A percentile compares a stretch with the other conserved stretches of the same genome.
phyloP scores from a whole-genome alignment of 2,797 vertebrate species.

The Dermochelys coriacea region DNA sequence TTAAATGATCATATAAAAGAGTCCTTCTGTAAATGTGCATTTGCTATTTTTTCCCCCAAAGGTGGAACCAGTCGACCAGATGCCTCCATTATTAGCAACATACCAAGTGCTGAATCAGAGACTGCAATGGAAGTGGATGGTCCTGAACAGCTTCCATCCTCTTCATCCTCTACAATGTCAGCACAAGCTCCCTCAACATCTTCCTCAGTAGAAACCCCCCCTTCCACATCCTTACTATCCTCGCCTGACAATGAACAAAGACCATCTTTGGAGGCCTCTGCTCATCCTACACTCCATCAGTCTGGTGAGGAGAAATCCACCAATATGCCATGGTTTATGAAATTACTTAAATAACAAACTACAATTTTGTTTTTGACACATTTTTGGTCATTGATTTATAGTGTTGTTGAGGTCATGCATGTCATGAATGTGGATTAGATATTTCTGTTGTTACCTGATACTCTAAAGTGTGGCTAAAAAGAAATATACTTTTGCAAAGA shows the following conservation, averaged over 20 bases:
- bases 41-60: slow-evolving; percentile 64
- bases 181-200: slow-evolving; percentile 85
- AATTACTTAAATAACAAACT: slow-evolving; percentile 24
- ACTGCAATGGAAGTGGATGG: slow-evolving; percentile 82
- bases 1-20: not conserved
- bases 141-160: slow-evolving; percentile 80
- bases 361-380: not conserved
- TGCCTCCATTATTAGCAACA: slow-evolving; percentile 66
- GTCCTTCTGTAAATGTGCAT: not conserved
- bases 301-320: slow-evolving; percentile 81
- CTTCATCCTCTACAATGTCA: slow-evolving; percentile 83
- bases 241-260: slow-evolving; percentile 87
- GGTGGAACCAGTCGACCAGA: slow-evolving; percentile 87
- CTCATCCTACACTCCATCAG: slow-evolving; percentile 73
- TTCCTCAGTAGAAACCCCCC: slow-evolving; percentile 84
- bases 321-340: slow-evolving; percentile 36
- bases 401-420: not conserved
- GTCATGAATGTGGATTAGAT: not conserved
- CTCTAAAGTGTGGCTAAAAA: not conserved
- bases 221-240: slow-evolving; percentile 81
- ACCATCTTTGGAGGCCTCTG: slow-evolving; percentile 76
- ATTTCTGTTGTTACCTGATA: not conserved
- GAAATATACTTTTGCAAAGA: not conserved
- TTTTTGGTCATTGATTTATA: not conserved
- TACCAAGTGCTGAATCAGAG: slow-evolving; percentile 79